Evolutionary conservation across 1,140 invertebrate genomes (phyloP), one percentile per base, ranked within the genome.

Genomic region (Bombus difficillimus): DNA sequence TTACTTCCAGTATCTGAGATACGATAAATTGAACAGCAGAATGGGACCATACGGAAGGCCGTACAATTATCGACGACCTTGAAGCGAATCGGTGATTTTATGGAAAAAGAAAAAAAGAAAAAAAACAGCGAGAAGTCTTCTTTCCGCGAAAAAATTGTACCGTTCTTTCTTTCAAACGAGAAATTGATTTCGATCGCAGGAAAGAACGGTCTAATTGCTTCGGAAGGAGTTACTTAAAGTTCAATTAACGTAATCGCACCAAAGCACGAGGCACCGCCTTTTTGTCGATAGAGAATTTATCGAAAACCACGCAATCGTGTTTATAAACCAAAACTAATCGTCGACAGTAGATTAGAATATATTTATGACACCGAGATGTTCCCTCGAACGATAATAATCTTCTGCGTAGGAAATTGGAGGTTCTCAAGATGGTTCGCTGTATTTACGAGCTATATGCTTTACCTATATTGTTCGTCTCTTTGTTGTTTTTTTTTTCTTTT

Each of bases 1-100:
- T 91, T 97, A 97, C 92, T 98, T 97, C 91, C 95, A 97, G 86
- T 96, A 97, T 86, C 93, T 98, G 28, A 96, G 96, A 82, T 96
- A 95, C 22, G 97, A 95, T 95, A 97, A 94, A 96, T 96, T 92
- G 96, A 97, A 91, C 93, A 96, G 89, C 96, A 95, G 94, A 88
- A 93, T 95, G 41, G 95, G 94, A 32, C 95, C 95, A 22, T 96
- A 96, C 81, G 95, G 94, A 85, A 94, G 94, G 83, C 94, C 95
- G 1, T 95, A 95, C 80, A 94, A 92, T 73, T 95, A 95, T 71
- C 92, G 94, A 72, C 87, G 93, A 62, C 93, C 94, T 73, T 95
- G 90, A 95, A 57, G 18, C 5, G 3, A 57, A 34, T 39, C 62
- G 39, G 8, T 47, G 57, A 62, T 28, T 41, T 64, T 57, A 28